Evolutionary conservation across 2,888 invertebrate genomes (phyloP).

Genomic region (Ectobius pallidus): DNA sequence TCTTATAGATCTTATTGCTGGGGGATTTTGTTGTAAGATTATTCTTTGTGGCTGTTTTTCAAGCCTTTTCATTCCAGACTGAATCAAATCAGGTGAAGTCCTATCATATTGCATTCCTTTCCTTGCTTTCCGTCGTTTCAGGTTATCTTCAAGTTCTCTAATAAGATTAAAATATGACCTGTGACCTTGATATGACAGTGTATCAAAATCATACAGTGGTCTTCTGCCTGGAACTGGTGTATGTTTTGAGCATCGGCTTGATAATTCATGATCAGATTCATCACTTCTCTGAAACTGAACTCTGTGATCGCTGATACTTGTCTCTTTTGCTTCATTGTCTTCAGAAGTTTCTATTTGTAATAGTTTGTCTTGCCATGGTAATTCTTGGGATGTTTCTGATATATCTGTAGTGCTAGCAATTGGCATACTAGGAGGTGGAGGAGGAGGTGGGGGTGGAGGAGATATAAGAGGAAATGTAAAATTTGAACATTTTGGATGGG

Average conservation of each 20-base stretch:
- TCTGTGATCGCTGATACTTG: neutral
- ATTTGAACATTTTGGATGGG: too few relatives aligned
- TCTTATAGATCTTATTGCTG: too few relatives aligned
- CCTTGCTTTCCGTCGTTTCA: neutral
- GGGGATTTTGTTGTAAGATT: too few relatives aligned
- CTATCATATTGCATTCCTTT: neutral
- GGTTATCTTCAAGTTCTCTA: neutral
- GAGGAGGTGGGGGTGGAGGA: too few relatives aligned
- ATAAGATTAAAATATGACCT: conserved; percentile 4
- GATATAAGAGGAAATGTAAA: too few relatives aligned
- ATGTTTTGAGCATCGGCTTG: neutral
- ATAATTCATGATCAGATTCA: neutral
- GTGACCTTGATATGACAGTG: neutral
- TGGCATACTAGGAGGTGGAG: too few relatives aligned
- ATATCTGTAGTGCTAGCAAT: too few relatives aligned
- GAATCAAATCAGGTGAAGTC: neutral
- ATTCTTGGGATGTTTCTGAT: too few relatives aligned
- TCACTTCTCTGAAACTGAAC: neutral
- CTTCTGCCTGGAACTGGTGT: neutral
- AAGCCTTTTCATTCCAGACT: neutral
- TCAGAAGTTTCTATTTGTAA: neutral
- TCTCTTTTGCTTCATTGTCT: neutral
- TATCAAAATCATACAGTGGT: neutral
- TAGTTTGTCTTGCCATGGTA: too few relatives aligned
- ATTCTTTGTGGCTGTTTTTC: too few relatives aligned